A percentile compares a stretch with the other conserved stretches of the same genome.
Evolutionary conservation across 2,113 vertebrate species (phyloP).

Genomic region (Excalfactoria chinensis): DNA sequence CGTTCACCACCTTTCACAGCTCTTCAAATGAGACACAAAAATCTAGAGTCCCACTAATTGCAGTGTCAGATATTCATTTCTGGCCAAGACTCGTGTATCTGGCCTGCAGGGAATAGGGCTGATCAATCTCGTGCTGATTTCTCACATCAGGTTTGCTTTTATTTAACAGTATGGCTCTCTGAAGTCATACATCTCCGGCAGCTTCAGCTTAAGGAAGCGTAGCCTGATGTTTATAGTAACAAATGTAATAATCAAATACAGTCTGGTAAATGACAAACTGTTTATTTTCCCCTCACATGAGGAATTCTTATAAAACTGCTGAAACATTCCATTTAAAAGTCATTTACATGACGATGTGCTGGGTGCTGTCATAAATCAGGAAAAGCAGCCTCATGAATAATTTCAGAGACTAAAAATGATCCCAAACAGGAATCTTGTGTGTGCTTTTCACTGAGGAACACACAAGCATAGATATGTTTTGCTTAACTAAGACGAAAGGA

Average conservation of each 20-base stretch:
- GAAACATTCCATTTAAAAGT: constrained; percentile 50
- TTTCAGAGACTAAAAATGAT: constrained; percentile 49
- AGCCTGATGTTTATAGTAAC: constrained; percentile 30
- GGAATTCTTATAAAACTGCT: constrained; percentile 44
- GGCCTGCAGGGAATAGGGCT: not conserved
- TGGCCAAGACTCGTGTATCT: not conserved
- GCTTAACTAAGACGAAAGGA: not conserved
- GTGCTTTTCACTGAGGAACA: not conserved
- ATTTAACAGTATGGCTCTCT: not conserved
- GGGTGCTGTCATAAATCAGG: constrained; percentile 30
- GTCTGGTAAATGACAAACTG: constrained; percentile 31
- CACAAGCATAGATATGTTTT: not conserved
- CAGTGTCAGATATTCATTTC: not conserved
- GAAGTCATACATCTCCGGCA: not conserved
- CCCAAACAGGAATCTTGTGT: constrained; percentile 15
- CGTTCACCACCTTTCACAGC: fast-evolving
- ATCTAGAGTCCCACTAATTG: fast-evolving
- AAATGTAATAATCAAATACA: constrained; percentile 19
- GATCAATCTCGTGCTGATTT: not conserved
- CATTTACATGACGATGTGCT: not conserved
- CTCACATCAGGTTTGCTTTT: not conserved
- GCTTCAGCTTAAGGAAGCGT: not conserved
- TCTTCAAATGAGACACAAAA: not conserved
- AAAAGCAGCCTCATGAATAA: constrained; percentile 17
- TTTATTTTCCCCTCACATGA: constrained; percentile 41